Evolutionary conservation across 2,797 vertebrate genomes (phyloP).

Genomic region (Spatula versicolor): DNA sequence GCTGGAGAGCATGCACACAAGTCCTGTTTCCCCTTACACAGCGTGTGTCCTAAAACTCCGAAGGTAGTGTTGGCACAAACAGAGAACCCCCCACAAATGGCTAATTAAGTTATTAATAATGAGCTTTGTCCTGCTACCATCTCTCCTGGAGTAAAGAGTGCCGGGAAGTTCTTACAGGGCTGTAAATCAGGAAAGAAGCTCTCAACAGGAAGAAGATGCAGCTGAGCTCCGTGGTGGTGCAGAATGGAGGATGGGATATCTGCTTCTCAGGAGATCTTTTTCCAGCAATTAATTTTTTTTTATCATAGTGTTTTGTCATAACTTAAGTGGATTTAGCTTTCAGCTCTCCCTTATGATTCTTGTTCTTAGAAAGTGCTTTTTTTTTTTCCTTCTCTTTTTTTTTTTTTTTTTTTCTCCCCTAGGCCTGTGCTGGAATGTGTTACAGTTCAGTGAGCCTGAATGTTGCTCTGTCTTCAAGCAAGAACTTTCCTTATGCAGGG

Average conservation of each 20-base stretch:
- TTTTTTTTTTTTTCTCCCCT: not conserved
- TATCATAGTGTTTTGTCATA: not conserved
- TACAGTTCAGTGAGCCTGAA: not conserved
- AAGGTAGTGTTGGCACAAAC: not conserved
- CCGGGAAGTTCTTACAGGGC: not conserved
- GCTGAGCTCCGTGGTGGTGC: not conserved
- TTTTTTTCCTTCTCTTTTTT: not conserved
- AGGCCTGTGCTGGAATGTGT: not conserved
- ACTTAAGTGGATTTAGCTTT: not conserved
- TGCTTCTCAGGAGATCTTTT: not conserved
- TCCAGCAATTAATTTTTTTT: not conserved
- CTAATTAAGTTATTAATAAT: conserved; percentile 6
- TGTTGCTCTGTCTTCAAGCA: not conserved
- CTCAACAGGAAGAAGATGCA: not conserved
- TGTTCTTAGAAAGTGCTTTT: not conserved
- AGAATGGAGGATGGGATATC: not conserved
- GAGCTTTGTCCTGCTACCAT: not conserved
- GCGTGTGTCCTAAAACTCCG: not conserved
- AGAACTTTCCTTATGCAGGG: not conserved
- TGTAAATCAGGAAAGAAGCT: not conserved
- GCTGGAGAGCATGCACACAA: conserved; percentile 35
- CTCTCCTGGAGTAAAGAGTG: not conserved
- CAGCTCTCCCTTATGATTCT: not conserved
- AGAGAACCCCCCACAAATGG: not conserved
- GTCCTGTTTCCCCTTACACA: not conserved